Percentiles rank a stretch among this genome's conserved stretches.
Conservation (phyloP, 2,113 vertebrate genomes). For the Aldabrachelys gigantea region DNA sequence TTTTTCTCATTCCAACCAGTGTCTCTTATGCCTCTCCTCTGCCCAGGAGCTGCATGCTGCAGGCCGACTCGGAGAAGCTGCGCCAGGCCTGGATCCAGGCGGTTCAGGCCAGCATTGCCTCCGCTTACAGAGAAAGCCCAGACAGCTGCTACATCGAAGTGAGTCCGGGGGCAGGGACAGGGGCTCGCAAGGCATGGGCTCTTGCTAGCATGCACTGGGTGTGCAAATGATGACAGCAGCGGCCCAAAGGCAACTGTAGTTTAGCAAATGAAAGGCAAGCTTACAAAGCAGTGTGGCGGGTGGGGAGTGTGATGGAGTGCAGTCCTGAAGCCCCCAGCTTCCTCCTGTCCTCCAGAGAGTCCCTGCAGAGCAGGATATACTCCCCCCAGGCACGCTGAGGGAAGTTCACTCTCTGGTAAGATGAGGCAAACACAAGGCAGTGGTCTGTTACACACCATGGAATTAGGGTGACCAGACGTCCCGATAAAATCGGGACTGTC, state of each 20-base stretch:
- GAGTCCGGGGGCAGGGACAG: background rate
- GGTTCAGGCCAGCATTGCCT: conserved; percentile 96
- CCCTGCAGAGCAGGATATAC: too few relatives aligned
- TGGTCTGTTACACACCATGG: rapidly evolving
- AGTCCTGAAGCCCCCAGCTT: background rate
- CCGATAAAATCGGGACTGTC: too few relatives aligned
- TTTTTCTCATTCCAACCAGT: background rate
- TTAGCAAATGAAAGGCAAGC: background rate
- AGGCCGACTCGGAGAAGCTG: conserved; percentile 96
- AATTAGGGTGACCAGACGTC: too few relatives aligned
- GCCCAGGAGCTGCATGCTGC: conserved; percentile 95
- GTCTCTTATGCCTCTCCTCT: background rate
- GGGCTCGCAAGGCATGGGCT: background rate
- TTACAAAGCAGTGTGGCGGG: background rate
- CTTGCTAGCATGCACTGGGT: background rate
- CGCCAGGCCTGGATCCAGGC: conserved; percentile 96
- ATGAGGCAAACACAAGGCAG: background rate
- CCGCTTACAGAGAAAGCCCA: conserved; percentile 94
- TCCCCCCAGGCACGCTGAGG: background rate
- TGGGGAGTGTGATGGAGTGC: background rate
- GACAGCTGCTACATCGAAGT: conserved; percentile 93
- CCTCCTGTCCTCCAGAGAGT: background rate
- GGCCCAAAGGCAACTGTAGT: background rate
- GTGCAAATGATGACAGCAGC: background rate
- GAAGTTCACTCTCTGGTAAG: background rate